These are phyloP conservation scores for Mesochorus sp. DNA, from an alignment of 2,888 invertebrate species.

Conservation along the genomic window DNA sequence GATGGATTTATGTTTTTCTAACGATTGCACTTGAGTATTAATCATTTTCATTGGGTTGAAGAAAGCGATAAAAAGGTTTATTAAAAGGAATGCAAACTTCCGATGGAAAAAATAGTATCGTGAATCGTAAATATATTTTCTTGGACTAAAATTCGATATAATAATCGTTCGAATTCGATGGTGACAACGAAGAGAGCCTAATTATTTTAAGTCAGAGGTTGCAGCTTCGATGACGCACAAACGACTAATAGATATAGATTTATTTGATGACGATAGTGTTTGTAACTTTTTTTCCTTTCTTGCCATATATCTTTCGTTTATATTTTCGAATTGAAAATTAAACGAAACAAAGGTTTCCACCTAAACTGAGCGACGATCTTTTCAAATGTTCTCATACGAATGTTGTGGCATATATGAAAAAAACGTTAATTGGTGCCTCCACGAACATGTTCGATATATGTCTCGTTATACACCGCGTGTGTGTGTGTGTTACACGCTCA, in stretches of 20 bases:
- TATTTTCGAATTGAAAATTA: constrained; percentile 5
- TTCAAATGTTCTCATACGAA: constrained; percentile 8
- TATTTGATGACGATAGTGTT: constrained; percentile 2
- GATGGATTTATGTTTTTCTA: background rate
- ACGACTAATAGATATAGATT: constrained; percentile 2
- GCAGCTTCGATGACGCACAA: constrained; percentile 15
- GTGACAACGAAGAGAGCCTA: background rate
- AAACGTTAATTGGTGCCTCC: constrained; percentile 39
- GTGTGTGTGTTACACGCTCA: constrained; percentile 47
- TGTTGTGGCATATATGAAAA: background rate
- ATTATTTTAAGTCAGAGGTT: constrained; percentile 43
- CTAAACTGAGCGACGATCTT: background rate
- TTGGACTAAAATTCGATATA: background rate
- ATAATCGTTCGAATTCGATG: constrained; percentile 3
- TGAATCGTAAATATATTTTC: background rate
- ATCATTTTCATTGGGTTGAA: no score
- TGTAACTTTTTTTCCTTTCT: background rate
- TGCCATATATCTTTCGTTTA: background rate
- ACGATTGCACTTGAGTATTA: no score
- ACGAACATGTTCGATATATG: constrained; percentile 3
- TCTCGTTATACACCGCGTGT: no score
- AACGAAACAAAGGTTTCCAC: constrained; percentile 1
- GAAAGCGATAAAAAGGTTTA: no score
- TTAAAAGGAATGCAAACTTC: background rate
- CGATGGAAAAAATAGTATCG: background rate